Percentiles rank a stretch among this genome's conserved stretches.
Evolutionary conservation across 2,797 vertebrate species (phyloP).

Genomic region (Poecilia wingei): DNA sequence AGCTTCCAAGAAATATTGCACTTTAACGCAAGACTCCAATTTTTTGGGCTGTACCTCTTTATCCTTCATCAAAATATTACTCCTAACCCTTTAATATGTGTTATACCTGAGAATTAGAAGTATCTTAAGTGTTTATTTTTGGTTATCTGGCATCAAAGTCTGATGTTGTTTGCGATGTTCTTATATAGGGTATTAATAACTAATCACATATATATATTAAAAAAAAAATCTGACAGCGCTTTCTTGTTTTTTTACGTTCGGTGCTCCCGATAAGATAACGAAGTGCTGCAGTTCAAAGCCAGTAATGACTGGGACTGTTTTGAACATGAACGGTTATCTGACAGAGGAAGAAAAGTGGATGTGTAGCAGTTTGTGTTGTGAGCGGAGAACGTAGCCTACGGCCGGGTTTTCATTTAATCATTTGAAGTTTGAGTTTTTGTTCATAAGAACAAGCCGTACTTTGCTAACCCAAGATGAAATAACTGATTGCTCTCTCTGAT

Average conservation of each 20-base stretch:
- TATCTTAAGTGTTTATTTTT: constrained; percentile 1
- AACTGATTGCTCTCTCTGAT: constrained; percentile 34
- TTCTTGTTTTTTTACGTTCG: neutral
- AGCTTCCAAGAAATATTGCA: too few relatives aligned
- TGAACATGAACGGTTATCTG: constrained; percentile 29
- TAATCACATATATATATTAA: neutral
- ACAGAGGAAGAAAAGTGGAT: constrained; percentile 19
- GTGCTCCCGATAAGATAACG: neutral
- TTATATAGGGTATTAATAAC: neutral
- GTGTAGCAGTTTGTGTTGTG: constrained; percentile 43
- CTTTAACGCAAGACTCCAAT: too few relatives aligned
- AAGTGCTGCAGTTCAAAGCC: constrained; percentile 1
- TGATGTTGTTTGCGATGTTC: neutral
- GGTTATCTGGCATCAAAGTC: neutral
- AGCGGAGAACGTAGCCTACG: constrained; percentile 27
- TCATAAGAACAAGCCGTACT: constrained; percentile 14
- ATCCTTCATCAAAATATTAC: neutral
- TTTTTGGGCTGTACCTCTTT: too few relatives aligned
- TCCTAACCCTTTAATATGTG: neutral
- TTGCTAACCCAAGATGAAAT: constrained; percentile 33
- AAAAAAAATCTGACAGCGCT: neutral
- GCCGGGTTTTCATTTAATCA: constrained; percentile 48
- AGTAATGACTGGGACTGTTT: neutral
- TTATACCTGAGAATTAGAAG: neutral
- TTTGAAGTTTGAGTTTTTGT: constrained; percentile 33